These are phyloP conservation scores for Manacus vitellinus DNA, from an alignment of 2,113 vertebrate species.

Conservation along the genomic window DNA sequence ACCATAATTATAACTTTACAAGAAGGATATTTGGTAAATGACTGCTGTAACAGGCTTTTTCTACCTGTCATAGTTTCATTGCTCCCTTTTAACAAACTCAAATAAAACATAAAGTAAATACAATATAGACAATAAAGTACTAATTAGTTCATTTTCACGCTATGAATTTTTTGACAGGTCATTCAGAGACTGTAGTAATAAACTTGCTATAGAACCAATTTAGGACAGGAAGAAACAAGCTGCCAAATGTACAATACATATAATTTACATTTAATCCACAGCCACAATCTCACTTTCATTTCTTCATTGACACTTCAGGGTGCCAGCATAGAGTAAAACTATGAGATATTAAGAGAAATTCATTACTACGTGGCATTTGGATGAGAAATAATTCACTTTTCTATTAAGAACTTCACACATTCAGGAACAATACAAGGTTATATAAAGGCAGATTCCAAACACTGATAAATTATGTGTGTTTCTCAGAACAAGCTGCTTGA, in stretches of 20 bases:
- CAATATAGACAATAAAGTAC: not conserved
- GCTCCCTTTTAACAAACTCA: not conserved
- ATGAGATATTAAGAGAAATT: slow-evolving; percentile 32
- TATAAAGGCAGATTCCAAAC: slow-evolving; percentile 33
- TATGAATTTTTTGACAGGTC: not conserved
- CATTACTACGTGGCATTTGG: slow-evolving; percentile 26
- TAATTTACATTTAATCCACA: slow-evolving; percentile 27
- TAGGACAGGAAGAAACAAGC: not conserved
- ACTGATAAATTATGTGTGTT: slow-evolving; percentile 39
- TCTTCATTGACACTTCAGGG: slow-evolving; percentile 27
- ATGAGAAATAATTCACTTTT: slow-evolving; percentile 58
- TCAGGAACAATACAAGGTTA: slow-evolving; percentile 8
- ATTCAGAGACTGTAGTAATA: not conserved
- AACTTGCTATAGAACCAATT: not conserved
- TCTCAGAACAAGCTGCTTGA: slow-evolving; percentile 13
- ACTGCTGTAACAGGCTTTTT: not conserved
- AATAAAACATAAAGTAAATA: not conserved
- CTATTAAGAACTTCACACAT: slow-evolving; percentile 28
- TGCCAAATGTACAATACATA: not conserved
- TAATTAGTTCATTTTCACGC: not conserved
- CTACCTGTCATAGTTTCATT: not conserved
- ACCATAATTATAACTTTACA: not conserved
- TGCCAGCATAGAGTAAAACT: not conserved
- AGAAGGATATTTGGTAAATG: not conserved
- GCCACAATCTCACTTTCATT: slow-evolving; percentile 3